Evolutionary conservation across 2,113 vertebrate species (phyloP).

Genomic region (Atractosteus spatula): DNA sequence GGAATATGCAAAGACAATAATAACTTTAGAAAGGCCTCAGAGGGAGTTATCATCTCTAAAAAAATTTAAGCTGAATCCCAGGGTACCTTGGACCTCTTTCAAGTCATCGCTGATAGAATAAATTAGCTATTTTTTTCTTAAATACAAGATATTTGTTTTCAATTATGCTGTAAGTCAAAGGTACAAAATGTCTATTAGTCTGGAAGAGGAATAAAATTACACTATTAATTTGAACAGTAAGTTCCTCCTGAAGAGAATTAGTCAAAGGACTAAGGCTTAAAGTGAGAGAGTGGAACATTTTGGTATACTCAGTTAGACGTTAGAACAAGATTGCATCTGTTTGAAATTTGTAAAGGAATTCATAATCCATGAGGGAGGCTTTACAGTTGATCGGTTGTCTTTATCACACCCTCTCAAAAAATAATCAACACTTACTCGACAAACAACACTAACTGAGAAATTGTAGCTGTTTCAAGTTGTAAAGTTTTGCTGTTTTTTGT

Average conservation of each 20-base stretch:
- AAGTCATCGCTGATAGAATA: too few relatives aligned
- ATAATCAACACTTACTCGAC: too few relatives aligned
- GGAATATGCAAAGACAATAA: slow-evolving; percentile 6
- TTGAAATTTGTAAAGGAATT: too few relatives aligned
- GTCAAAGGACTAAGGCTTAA: neutral
- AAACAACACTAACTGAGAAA: too few relatives aligned
- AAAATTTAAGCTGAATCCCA: too few relatives aligned
- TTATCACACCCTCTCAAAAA: too few relatives aligned
- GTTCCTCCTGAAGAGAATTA: neutral
- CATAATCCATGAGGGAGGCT: too few relatives aligned
- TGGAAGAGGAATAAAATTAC: slow-evolving; percentile 5
- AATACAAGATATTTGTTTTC: neutral
- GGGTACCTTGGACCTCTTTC: too few relatives aligned
- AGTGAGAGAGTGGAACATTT: neutral
- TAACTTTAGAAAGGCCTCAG: neutral
- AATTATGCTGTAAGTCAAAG: neutral
- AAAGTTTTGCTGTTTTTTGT: slow-evolving; percentile 5
- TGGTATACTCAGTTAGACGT: neutral
- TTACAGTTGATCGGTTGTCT: too few relatives aligned
- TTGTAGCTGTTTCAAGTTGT: neutral
- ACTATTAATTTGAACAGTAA: neutral
- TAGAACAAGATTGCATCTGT: too few relatives aligned
- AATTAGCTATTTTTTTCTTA: neutral
- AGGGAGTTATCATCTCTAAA: too few relatives aligned
- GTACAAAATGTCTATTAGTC: neutral